Evolutionary conservation across 2,888 invertebrate species (phyloP).

Genomic region (Volucella inanis): DNA sequence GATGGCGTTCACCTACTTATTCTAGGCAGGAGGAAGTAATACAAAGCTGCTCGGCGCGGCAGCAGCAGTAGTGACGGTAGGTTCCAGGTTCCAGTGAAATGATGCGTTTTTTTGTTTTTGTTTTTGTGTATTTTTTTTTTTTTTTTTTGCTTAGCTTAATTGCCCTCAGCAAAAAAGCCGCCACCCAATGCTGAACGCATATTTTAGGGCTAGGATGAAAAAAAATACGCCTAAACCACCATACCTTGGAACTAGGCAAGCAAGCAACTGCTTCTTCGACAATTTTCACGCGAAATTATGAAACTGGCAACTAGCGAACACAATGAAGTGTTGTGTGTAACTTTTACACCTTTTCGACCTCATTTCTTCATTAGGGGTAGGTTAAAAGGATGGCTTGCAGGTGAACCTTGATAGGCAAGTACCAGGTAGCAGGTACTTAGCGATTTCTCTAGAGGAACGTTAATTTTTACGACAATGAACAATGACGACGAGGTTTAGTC

Average conservation of each 20-base stretch:
- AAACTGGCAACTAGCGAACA: slow-evolving; percentile 69
- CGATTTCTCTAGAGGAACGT: slow-evolving; percentile 74
- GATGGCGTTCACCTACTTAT: slow-evolving; percentile 62
- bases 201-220: slow-evolving; percentile 20
- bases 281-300: slow-evolving; percentile 72
- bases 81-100: slow-evolving; percentile 59
- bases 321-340: slow-evolving; percentile 74
- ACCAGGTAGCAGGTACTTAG: slow-evolving; percentile 75
- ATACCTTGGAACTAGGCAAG: slow-evolving; percentile 23
- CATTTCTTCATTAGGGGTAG: slow-evolving; percentile 68
- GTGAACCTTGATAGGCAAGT: slow-evolving; percentile 74
- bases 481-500: slow-evolving; percentile 68
- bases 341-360: slow-evolving; percentile 74
- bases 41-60: slow-evolving; percentile 1
- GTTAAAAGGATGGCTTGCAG: slow-evolving; percentile 66
- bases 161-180: slow-evolving; percentile 59
- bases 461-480: slow-evolving; percentile 74
- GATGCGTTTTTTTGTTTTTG: slow-evolving; percentile 50
- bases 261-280: slow-evolving; percentile 67
- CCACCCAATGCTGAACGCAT: slow-evolving; percentile 25
- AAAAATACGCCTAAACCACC: slow-evolving; percentile 7
- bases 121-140: too few species aligned
- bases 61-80: neutral
- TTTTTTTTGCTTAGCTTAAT: slow-evolving; percentile 66
- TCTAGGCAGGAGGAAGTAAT: slow-evolving; percentile 40